Percentiles rank a stretch among this genome's conserved stretches.
These are phyloP conservation scores for Alouatta palliata DNA, from an alignment of 2,113 vertebrate genomes.

Conservation along the genomic window DNA sequence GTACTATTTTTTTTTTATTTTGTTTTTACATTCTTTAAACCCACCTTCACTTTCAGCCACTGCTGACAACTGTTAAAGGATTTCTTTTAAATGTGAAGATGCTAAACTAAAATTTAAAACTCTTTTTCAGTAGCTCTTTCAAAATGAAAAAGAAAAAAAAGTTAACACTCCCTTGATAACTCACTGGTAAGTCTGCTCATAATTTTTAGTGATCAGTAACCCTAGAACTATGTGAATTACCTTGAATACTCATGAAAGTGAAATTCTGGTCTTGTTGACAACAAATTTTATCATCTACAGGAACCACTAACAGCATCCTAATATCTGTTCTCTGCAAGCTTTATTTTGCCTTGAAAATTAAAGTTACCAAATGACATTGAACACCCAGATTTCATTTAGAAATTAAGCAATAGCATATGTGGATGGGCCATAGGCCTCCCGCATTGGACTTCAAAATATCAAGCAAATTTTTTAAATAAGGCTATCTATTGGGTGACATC, in stretches of 20 bases:
- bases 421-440: not conserved
- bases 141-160: not conserved
- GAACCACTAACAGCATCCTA: not conserved
- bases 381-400: not conserved
- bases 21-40: not conserved
- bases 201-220: not conserved
- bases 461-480: not conserved
- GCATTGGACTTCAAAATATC: not conserved
- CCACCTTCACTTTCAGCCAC: not conserved
- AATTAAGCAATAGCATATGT: conserved; percentile 20
- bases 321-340: not conserved
- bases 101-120: not conserved
- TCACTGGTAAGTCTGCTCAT: not conserved
- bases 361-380: not conserved
- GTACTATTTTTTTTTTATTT: not conserved
- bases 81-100: not conserved
- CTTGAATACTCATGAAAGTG: not conserved
- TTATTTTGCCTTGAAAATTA: conserved; percentile 41
- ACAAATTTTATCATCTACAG: not conserved
- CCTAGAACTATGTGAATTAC: not conserved
- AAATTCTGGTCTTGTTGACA: conserved; percentile 18
- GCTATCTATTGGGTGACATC: not conserved
- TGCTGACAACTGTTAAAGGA: not conserved
- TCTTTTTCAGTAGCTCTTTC: not conserved
- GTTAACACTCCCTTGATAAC: not conserved